Base-by-base conservation (phyloP, 2,113 vertebrate species). In the Oxyruncus cristatus region DNA sequence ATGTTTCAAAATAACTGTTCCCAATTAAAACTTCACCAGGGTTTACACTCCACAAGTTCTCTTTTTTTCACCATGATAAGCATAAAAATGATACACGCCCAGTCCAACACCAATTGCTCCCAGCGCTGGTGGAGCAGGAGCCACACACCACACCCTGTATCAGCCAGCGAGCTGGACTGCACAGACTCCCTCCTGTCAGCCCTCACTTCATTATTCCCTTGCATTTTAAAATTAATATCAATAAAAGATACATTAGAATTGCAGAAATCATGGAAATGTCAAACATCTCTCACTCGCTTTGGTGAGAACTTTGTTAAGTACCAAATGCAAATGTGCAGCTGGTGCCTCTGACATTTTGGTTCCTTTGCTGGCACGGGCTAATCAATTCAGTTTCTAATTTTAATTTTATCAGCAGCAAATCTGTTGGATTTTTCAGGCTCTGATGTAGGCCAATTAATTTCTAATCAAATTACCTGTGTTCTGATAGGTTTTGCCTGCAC, bases 271-370 rank as follows among this genome's bases (percentile, higher is more conserved):
- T 46, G 96, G 95, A 97, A 97, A 97, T 97, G 96, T 97, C 96
- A 96, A 96, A 96, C 92, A 92, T 96, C 91, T 94, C 95, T 95
- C 91, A 26, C 89, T 92, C 12, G 37, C 81, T 85, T 92, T 91
- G 93, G 83, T 91, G 96, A 97, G 96, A 97, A 96, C 91, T 95
- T 93, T 76, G 91, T 85, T 32, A 95, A 97, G 97, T 95, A 94
- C 77, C 92, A 75, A 95, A 97, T 97, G 97, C 97, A 97, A 97
- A 97, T 97, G 94, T 93, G 94, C 97, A 97, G 97, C 97, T 97
- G 97, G 58, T 95, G 92, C 87, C 96, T 93, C 35, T 97, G 97
- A 97, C 97, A 97, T 97, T 96, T 97, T 28, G 94, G 96, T 92
- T 92, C 96, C 67, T 97, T 85, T 82, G 87, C 94, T 95, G 95